Conservation (phyloP, 37 sponge, comb jelly and placozoan genomes). For the Haliclona indistincta region DNA sequence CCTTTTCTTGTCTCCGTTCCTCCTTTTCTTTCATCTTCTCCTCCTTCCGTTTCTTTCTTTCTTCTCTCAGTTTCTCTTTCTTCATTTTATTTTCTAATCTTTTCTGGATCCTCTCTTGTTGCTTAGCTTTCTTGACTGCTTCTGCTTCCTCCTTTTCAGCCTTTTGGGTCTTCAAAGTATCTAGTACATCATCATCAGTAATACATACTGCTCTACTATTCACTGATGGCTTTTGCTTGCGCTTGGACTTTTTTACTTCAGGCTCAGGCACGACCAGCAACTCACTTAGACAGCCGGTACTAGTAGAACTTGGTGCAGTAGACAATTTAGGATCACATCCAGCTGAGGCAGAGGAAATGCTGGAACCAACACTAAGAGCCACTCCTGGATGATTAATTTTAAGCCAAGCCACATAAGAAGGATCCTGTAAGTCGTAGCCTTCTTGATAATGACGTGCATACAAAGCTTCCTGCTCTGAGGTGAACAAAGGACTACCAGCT, state of each 20-base stretch:
- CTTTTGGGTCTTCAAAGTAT: slow-evolving; percentile 27
- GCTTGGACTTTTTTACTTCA: not conserved
- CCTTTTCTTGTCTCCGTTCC: no score
- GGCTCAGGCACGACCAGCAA: slow-evolving; percentile 24
- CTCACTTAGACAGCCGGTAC: not conserved
- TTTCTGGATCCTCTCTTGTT: slow-evolving; percentile 9
- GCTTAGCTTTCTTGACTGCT: not conserved
- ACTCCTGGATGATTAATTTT: slow-evolving; percentile 19
- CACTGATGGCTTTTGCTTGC: slow-evolving; percentile 22
- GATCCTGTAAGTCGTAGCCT: slow-evolving; percentile 18
- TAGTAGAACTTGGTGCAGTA: not conserved
- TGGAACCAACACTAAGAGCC: not conserved
- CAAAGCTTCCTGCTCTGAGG: slow-evolving; percentile 15
- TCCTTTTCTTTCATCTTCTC: no score
- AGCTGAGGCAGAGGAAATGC: not conserved
- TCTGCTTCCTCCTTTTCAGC: slow-evolving; percentile 12
- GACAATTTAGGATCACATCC: no score
- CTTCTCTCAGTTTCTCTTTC: no score
- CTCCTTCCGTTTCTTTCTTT: no score
- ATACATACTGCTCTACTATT: slow-evolving; percentile 48
- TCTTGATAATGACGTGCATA: slow-evolving; percentile 22
- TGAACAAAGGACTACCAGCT: slow-evolving; percentile 12
- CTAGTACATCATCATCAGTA: slow-evolving; percentile 41
- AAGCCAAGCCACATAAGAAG: slow-evolving; percentile 26
- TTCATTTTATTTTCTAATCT: no score